Conservation (phyloP, 1,140 invertebrate genomes). For the Antheraea mylitta region DNA sequence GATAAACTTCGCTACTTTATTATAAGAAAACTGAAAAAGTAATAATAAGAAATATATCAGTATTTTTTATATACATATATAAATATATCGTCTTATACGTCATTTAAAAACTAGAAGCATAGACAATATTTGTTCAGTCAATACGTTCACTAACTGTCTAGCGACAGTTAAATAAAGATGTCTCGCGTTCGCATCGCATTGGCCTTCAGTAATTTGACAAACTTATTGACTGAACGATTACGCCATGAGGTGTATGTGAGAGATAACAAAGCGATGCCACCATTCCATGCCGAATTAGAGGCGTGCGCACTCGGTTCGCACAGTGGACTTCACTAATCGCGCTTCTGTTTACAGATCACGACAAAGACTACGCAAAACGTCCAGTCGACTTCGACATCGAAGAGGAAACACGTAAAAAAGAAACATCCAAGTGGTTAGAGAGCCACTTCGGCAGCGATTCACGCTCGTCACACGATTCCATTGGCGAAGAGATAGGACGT, state of each 20-base stretch:
- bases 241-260: constrained; percentile 56
- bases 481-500: constrained; percentile 78
- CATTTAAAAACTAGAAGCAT: neutral
- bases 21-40: too few species aligned
- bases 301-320: constrained; percentile 45
- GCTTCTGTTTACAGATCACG: constrained; percentile 65
- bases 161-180: constrained; percentile 54
- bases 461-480: constrained; percentile 84
- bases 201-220: constrained; percentile 73
- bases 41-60: too few species aligned
- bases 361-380: constrained; percentile 89
- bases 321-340: constrained; percentile 31
- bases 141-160: constrained; percentile 50
- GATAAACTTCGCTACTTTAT: too few species aligned
- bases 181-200: constrained; percentile 65
- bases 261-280: constrained; percentile 36
- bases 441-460: constrained; percentile 94
- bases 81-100: neutral
- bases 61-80: too few species aligned
- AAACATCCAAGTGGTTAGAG: constrained; percentile 94
- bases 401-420: constrained; percentile 92
- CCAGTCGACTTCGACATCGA: constrained; percentile 92
- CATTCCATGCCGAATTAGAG: constrained; percentile 36
- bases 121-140: constrained; percentile 43
- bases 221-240: constrained; percentile 71